Evolutionary conservation across 23 tunicate genomes (phyloP).

Genomic region (Styela clava): DNA sequence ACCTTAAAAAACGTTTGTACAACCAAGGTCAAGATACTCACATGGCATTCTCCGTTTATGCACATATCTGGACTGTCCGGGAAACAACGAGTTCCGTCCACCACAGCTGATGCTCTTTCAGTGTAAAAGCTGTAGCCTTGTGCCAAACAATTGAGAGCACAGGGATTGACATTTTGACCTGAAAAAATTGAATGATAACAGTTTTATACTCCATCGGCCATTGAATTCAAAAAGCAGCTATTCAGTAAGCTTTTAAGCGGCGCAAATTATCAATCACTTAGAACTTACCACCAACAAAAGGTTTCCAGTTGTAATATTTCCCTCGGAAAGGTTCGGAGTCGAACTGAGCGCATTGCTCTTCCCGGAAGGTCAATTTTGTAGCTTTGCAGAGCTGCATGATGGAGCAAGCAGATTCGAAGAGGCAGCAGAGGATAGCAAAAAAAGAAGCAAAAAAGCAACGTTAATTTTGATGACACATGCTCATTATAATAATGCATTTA

Average conservation of each 20-base stretch:
- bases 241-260: not conserved
- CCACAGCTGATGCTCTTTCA: constrained; percentile 74
- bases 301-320: constrained; percentile 94
- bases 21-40: constrained; percentile 54
- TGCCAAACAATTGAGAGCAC: constrained; percentile 95
- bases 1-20: not conserved
- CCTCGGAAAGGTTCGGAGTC: constrained; percentile 81
- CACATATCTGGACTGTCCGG: constrained; percentile 82
- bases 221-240: not conserved
- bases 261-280: not conserved
- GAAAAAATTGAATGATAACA: not conserved
- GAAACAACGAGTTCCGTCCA: constrained; percentile 93
- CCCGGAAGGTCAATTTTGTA: constrained; percentile 49
- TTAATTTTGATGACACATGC: constrained; percentile 1
- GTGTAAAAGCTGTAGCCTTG: constrained; percentile 80
- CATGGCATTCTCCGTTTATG: constrained; percentile 96
- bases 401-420: not conserved
- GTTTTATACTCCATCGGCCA: not conserved
- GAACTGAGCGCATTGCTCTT: constrained; percentile 80
- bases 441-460: not conserved
- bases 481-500: not conserved
- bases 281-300: constrained; percentile 49
- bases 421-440: constrained; percentile 14
- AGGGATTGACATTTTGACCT: constrained; percentile 79
- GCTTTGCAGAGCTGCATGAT: constrained; percentile 23